Conservation (phyloP, 2,113 vertebrate species). For the Capricornis sumatraensis region DNA sequence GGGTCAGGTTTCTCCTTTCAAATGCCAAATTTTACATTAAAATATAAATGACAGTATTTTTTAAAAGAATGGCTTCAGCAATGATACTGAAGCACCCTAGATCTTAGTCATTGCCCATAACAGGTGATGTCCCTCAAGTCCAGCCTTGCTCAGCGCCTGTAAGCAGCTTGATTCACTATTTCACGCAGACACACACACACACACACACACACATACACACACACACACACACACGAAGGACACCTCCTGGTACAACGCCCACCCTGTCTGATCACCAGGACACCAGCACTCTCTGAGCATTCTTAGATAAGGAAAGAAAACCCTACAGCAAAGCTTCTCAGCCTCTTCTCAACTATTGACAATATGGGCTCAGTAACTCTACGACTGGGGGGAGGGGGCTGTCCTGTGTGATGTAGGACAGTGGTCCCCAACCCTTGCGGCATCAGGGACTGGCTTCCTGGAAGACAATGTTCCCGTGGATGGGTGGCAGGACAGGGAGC, state of each 20-base stretch:
- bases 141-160: not conserved
- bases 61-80: not conserved
- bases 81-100: not conserved
- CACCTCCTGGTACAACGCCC: not conserved
- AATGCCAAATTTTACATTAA: not conserved
- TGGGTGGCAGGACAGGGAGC: not conserved
- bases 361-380: not conserved
- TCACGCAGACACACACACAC: not conserved
- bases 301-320: not conserved
- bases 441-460: not conserved
- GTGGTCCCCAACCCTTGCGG: not conserved
- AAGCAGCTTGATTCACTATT: not conserved
- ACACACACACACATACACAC: not conserved
- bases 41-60: not conserved
- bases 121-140: fast-evolving
- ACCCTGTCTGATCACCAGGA: not conserved
- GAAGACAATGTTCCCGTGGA: not conserved
- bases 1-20: not conserved
- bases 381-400: fast-evolving
- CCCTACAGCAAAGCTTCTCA: not conserved
- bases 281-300: not conserved
- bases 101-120: not conserved
- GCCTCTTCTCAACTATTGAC: not conserved
- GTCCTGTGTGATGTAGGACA: not conserved
- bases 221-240: not conserved